Evolutionary conservation across 1,140 invertebrate species (phyloP).

Genomic region (Homalodisca vitripennis): DNA sequence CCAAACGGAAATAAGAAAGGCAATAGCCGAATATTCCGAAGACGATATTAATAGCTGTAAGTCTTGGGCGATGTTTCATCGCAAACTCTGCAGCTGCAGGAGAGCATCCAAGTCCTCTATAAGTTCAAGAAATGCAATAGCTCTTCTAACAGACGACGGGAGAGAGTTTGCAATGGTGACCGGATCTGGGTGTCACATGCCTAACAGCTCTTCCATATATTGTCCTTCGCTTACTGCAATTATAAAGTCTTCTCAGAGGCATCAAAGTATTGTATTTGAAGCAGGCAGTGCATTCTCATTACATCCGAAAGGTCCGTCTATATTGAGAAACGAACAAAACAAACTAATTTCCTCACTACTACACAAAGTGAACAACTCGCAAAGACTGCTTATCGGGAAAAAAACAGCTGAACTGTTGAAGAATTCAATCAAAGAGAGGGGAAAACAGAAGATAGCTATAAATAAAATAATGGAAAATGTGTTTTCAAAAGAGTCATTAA

Average conservation of each 20-base stretch:
- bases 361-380: conserved; percentile 14
- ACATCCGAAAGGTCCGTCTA: neutral
- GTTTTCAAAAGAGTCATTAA: conserved; percentile 1
- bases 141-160: neutral
- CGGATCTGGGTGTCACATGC: neutral
- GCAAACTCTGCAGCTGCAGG: neutral
- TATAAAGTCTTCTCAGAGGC: neutral
- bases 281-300: neutral
- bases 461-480: conserved; percentile 14
- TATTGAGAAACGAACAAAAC: neutral
- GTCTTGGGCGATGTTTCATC: conserved; percentile 5
- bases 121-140: neutral
- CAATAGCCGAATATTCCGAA: neutral
- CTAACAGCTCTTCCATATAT: neutral
- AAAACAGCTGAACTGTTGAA: neutral
- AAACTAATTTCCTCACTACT: neutral
- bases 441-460: conserved; percentile 1
- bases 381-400: conserved; percentile 23
- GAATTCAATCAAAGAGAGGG: neutral
- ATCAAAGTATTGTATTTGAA: neutral
- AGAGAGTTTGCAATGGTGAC: conserved; percentile 3
- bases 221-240: neutral
- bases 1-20: conserved; percentile 10
- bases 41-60: neutral
- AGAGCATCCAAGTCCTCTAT: neutral